Evolutionary conservation across 2,113 vertebrate species (phyloP).

Genomic region (Holacanthus passer): DNA sequence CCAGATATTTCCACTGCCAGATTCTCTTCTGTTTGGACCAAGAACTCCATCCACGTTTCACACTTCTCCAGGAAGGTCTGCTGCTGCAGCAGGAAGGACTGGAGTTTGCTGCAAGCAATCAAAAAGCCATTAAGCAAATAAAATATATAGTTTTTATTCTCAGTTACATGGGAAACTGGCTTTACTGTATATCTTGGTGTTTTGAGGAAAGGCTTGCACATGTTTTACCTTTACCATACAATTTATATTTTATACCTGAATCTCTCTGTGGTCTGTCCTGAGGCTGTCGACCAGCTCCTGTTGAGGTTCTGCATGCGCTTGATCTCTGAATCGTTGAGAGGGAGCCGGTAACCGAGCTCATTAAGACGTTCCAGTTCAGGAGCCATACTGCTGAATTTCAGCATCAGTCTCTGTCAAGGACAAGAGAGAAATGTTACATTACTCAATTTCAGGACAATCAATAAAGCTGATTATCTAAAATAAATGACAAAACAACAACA

Average conservation of each 20-base stretch:
- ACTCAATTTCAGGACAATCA: not conserved
- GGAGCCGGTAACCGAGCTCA: slow-evolving; percentile 94
- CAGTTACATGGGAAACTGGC: not conserved
- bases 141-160: not conserved
- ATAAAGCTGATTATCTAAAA: not conserved
- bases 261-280: slow-evolving; percentile 93
- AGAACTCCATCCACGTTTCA: slow-evolving; percentile 98
- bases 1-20: slow-evolving; percentile 95
- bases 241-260: slow-evolving; percentile 88
- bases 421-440: not conserved
- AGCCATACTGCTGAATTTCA: slow-evolving; percentile 94
- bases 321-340: slow-evolving; percentile 95
- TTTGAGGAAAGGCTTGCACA: not conserved
- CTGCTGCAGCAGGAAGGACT: slow-evolving; percentile 95
- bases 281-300: slow-evolving; percentile 90
- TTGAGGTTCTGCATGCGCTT: slow-evolving; percentile 96
- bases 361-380: slow-evolving; percentile 94
- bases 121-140: not conserved
- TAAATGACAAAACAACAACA: not conserved
- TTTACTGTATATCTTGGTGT: not conserved
- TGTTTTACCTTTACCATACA: not conserved
- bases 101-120: slow-evolving; percentile 89
- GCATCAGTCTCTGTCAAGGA: slow-evolving; percentile 89
- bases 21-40: slow-evolving; percentile 95
- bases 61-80: slow-evolving; percentile 99